Conservation (phyloP, 2,113 vertebrate species). For the Elanoides forficatus region DNA sequence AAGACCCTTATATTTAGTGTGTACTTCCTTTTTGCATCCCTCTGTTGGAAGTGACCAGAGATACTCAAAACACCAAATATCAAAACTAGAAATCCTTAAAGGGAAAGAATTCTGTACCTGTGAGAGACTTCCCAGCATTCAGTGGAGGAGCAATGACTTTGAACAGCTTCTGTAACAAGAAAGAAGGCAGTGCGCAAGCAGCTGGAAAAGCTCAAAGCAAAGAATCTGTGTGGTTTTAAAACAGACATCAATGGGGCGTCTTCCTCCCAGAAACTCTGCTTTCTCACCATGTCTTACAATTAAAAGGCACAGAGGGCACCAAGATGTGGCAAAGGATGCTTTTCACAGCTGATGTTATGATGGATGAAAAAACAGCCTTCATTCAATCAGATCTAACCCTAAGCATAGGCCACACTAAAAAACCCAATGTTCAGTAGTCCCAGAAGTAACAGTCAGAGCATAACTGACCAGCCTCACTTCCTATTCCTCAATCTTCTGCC, state of each 20-base stretch:
- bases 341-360: not conserved
- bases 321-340: not conserved
- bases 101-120: slow-evolving; percentile 74
- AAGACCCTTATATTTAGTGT: not conserved
- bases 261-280: not conserved
- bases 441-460: not conserved
- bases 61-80: not conserved
- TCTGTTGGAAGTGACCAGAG: not conserved
- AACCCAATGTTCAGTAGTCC: not conserved
- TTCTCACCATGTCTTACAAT: not conserved
- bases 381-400: not conserved
- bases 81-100: not conserved
- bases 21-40: not conserved
- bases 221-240: not conserved
- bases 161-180: slow-evolving; percentile 90
- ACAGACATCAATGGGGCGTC: not conserved
- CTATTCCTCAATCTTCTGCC: not conserved
- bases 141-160: slow-evolving; percentile 88
- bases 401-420: not conserved
- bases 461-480: not conserved
- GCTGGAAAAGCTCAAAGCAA: not conserved
- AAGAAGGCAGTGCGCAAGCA: not conserved
- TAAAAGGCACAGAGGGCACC: not conserved
- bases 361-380: not conserved
- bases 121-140: slow-evolving; percentile 84